Evolutionary conservation across 2,113 vertebrate species (phyloP).

Genomic region (Hydropotes inermis): DNA sequence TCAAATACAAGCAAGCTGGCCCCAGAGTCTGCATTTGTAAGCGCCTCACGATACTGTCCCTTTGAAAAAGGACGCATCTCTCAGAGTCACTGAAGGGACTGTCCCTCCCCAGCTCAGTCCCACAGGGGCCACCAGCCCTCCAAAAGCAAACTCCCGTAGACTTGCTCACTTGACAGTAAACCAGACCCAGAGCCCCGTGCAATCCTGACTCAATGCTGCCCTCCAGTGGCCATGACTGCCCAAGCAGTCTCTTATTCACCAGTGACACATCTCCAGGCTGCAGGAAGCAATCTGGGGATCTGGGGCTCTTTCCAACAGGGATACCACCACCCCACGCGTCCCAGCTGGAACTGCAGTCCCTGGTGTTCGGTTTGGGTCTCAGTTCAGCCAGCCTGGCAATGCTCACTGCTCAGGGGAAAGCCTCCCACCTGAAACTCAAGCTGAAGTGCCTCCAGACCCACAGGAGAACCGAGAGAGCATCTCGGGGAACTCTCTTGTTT

Average conservation of each 20-base stretch:
- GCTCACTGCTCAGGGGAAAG: not conserved
- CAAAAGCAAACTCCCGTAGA: not conserved
- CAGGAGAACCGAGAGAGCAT: not conserved
- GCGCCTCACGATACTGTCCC: not conserved
- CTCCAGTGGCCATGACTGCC: not conserved
- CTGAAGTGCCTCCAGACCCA: not conserved
- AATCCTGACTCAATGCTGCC: not conserved
- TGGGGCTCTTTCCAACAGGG: not conserved
- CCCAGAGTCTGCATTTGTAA: not conserved
- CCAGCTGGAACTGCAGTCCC: not conserved
- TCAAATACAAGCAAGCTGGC: not conserved
- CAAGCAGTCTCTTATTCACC: no score
- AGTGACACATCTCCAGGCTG: not conserved
- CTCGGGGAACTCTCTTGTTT: no score
- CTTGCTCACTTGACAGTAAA: rapidly evolving
- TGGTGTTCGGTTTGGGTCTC: not conserved
- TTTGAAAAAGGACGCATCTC: not conserved
- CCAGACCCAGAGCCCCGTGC: no score
- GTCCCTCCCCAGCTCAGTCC: not conserved
- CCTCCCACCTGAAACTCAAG: not conserved
- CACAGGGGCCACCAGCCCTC: no score
- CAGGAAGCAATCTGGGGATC: not conserved
- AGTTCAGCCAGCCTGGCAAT: not conserved
- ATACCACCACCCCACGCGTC: not conserved
- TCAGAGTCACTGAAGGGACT: not conserved